A percentile compares a stretch with the other conserved stretches of the same genome.
These are phyloP conservation scores for Xenopus laevis DNA, from an alignment of 2,113 vertebrate species.

Conservation along the genomic window DNA sequence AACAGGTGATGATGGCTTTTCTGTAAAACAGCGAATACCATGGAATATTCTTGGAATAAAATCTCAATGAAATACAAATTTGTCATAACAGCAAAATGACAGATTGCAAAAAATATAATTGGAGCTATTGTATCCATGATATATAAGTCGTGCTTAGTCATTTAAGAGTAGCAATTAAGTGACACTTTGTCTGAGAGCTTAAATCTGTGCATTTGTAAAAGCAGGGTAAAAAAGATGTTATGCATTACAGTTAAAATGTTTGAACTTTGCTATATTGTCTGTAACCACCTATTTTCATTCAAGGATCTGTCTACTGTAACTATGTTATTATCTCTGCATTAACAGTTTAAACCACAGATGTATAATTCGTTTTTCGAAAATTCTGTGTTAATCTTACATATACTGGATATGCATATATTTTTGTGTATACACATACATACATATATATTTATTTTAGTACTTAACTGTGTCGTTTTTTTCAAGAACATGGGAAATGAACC, in stretches of 20 bases:
- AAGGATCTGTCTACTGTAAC: constrained; percentile 30
- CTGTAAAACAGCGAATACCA: no score
- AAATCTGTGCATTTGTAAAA: constrained; percentile 9
- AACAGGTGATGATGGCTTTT: no score
- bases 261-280: constrained; percentile 3
- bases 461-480: no score
- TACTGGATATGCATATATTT: no score
- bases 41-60: neutral
- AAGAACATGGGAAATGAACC: no score
- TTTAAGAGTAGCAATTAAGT: constrained; percentile 9
- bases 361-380: constrained; percentile 29
- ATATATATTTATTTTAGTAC: no score
- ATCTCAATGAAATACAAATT: neutral
- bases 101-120: neutral
- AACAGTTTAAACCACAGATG: constrained; percentile 22
- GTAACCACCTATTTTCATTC: constrained; percentile 27
- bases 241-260: constrained; percentile 31
- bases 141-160: constrained; percentile 1
- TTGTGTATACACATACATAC: no score
- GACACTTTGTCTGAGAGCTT: constrained; percentile 26
- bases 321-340: constrained; percentile 31
- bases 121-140: constrained; percentile 7
- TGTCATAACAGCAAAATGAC: constrained; percentile 3
- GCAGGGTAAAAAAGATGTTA: constrained; percentile 14
- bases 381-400: neutral